Evolutionary conservation across 1,140 invertebrate genomes (phyloP), one percentile per base, ranked within the genome.

Genomic region (Latrodectus geometricus): DNA sequence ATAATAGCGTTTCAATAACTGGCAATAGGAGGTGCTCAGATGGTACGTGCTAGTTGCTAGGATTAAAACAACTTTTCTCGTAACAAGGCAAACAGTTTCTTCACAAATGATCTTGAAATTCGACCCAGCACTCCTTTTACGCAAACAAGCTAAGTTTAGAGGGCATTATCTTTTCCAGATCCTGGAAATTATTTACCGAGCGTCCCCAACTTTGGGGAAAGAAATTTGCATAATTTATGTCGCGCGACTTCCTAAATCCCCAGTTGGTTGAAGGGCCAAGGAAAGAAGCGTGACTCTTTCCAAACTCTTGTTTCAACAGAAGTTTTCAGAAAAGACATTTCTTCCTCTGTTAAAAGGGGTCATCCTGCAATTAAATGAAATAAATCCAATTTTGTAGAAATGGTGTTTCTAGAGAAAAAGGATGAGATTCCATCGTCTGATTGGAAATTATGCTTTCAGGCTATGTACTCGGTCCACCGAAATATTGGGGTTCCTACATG

Each of bases 201-300:
- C 21, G 54, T 17, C 23, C 21, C 52, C 17, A 61, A 61, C 11
- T 61, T 48, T 68, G 49, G 82, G 82, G 49, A 84, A 84, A 76
- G 74, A 84, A 84, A 84, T 84, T 84, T 84, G 73, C 82, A 84
- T 84, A 84, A 84, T 84, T 84, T 84, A 84, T 84, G 82, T 75
- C 70, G 54, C 65, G 48, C 73, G 73, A 84, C 82, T 84, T 69
- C 61, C 72, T 17, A 75, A 75, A 69, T 84, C 82, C 49, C 61
- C 17, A 48, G 65, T 68, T 23, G 65, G 65, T 14, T 20, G 12
- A 52, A 35, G 65, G 11, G 11, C 17, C 21, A 79, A 79, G 35
- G 17, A 49, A 23, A 56, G 20, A 23, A 11, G 12, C 70, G 50
- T 76, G 50, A 61, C 74, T 76, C n/a, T 76, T 20, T 21, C 50